Base-by-base conservation (phyloP, 2,888 invertebrate species). In the Pyrrhia umbra region DNA sequence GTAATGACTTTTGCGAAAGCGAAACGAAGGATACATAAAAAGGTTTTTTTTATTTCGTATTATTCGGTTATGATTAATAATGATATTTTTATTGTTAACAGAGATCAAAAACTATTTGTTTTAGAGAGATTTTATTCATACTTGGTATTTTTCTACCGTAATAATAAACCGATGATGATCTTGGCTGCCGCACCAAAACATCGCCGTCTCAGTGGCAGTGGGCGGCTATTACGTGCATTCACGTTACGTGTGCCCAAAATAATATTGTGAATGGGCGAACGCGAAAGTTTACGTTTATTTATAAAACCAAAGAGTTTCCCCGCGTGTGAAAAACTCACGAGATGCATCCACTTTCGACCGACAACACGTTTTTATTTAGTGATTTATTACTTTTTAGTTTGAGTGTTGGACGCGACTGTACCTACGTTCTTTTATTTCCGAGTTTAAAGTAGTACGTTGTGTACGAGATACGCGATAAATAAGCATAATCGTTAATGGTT, bases 261-360 rank as follows among this genome's bases (percentile, higher is more conserved):
- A 82, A 68, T 71, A 61, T 77, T 50, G 66, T 84, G 81, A 84
- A 83, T 83, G 82, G 45, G 13, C 30, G 56, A 58, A 55, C 58
- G 23, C 56, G 64, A 79, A 67, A 74, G 43, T 68, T 59, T 64
- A 60, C 59, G 62, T 66, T 67, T 77, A 79, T 78, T 80, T 80
- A 61, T 68, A 75, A 57, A 56, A 43, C 56, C 1, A n/a, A 50
- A 66, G 80, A 76, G 77, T 78, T 80, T 80, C 63, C 78, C 79
- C 62, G 60, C 43, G 50, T 46, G 75, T 78, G 45, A 69, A 30
- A 52, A 69, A 39, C 62, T 25, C 68, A 60, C 30, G 23, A 46
- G 42, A 66, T 60, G 56, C 54, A 50, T n/a, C 13, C 40, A 58
- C 40, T 77, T 66, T 47, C 45, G 45, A 61, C 46, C 54, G 68